Evolutionary conservation across 2,888 invertebrate genomes (phyloP).

Genomic region (Phania funesta): DNA sequence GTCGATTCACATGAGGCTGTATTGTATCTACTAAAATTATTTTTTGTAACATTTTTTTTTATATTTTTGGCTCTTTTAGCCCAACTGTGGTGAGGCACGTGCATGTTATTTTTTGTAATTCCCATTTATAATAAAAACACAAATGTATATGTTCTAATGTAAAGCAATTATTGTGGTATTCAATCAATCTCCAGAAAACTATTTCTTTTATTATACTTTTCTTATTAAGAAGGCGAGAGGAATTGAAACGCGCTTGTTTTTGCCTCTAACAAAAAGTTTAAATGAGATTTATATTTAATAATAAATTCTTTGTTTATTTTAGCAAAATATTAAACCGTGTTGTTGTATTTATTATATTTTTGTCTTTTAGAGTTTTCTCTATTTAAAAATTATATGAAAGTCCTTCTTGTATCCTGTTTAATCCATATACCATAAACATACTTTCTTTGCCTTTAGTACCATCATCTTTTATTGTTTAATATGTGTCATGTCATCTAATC

Average conservation of each 20-base stretch:
- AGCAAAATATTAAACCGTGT: constrained; percentile 1
- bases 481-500: constrained; percentile 43
- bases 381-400: neutral
- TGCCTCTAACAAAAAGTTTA: too few relatives aligned
- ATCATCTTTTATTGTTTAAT: constrained; percentile 24
- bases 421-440: constrained; percentile 40
- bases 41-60: too few relatives aligned
- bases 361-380: constrained; percentile 8
- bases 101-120: constrained; percentile 46
- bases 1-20: too few relatives aligned
- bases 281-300: neutral
- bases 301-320: neutral
- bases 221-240: too few relatives aligned
- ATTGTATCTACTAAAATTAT: too few relatives aligned
- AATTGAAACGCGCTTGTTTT: too few relatives aligned
- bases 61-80: neutral
- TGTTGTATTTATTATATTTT: constrained; percentile 27
- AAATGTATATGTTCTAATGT: constrained; percentile 25
- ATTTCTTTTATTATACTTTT: constrained; percentile 10
- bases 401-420: neutral
- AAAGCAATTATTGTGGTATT: constrained; percentile 48
- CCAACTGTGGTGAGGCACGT: neutral
- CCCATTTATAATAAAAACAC: constrained; percentile 52
- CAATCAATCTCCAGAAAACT: constrained; percentile 46
- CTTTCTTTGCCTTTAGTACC: too few relatives aligned